Evolutionary conservation across 2,888 invertebrate genomes (phyloP).

Genomic region (Crocallis elinguaria): DNA sequence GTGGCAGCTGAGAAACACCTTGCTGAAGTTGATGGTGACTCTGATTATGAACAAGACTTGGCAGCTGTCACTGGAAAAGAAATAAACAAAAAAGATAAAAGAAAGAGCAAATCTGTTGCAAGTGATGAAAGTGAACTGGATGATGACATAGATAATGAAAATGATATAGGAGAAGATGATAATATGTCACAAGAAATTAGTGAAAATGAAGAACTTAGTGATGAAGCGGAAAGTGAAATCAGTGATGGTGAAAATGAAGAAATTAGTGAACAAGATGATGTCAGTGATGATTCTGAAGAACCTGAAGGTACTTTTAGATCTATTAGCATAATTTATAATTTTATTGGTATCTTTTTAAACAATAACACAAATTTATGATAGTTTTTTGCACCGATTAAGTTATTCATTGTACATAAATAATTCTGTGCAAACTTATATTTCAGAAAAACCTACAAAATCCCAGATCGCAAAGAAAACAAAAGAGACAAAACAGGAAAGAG

Average conservation of each 20-base stretch:
- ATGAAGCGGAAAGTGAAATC: conserved; percentile 30
- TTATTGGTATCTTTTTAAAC: neutral
- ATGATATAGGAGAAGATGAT: conserved; percentile 33
- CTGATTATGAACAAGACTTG: conserved; percentile 87
- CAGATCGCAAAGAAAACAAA: conserved; percentile 43
- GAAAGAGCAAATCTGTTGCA: conserved; percentile 34
- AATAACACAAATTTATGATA: neutral
- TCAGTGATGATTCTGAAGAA: conserved; percentile 38
- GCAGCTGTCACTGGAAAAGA: conserved; percentile 82
- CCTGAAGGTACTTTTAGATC: conserved; percentile 49
- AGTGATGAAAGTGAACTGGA: conserved; percentile 32
- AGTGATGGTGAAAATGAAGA: conserved; percentile 21
- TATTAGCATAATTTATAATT: neutral
- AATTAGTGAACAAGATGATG: conserved; percentile 27
- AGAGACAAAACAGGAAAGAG: conserved; percentile 34
- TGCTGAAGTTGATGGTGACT: conserved; percentile 82
- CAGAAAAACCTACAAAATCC: conserved; percentile 52
- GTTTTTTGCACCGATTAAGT: neutral
- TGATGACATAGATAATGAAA: conserved; percentile 39
- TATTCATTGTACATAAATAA: neutral
- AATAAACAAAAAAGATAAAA: conserved; percentile 39
- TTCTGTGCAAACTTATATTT: conserved; percentile 27
- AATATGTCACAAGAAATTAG: conserved; percentile 21
- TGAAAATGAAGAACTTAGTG: conserved; percentile 10
- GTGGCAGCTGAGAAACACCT: conserved; percentile 86